Evolutionary conservation across 2,113 vertebrate genomes (phyloP).

Genomic region (Forbesichthys papilliferus): DNA sequence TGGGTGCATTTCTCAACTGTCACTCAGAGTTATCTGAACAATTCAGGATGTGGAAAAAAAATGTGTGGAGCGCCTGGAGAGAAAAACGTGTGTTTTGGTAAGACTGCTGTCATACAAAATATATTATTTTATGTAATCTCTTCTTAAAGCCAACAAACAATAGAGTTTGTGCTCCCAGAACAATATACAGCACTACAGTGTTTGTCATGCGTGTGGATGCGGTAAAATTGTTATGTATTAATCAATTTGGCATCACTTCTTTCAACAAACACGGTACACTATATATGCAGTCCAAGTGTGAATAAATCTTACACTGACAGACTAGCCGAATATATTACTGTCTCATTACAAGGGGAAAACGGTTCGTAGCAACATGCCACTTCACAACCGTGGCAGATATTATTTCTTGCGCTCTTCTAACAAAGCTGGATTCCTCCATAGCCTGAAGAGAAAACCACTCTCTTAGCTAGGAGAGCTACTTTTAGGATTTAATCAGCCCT

Average conservation of each 20-base stretch:
- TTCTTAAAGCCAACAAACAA: no score
- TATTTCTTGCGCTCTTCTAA: slow-evolving; percentile 45
- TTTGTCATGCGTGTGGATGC: neutral
- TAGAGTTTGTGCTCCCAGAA: neutral
- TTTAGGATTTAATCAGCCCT: slow-evolving; percentile 65
- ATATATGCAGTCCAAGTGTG: slow-evolving; percentile 39
- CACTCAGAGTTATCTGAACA: no score
- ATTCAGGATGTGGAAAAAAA: no score
- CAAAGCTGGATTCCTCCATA: slow-evolving; percentile 40
- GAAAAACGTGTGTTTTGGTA: no score
- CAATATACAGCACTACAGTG: neutral
- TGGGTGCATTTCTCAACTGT: no score
- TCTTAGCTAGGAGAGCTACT: slow-evolving; percentile 47
- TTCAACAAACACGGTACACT: slow-evolving; percentile 22
- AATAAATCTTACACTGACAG: slow-evolving; percentile 42
- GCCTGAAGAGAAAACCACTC: slow-evolving; percentile 38
- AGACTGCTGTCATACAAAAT: no score
- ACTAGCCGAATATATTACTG: slow-evolving; percentile 46
- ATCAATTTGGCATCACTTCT: slow-evolving; percentile 37
- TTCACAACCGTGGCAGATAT: slow-evolving; percentile 38
- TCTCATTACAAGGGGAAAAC: slow-evolving; percentile 43
- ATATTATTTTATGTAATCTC: no score
- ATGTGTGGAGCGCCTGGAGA: no score
- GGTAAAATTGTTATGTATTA: slow-evolving; percentile 25
- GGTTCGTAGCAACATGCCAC: slow-evolving; percentile 7